Base-by-base conservation (phyloP, 2,888 invertebrate species). In the Aethes cnicana region DNA sequence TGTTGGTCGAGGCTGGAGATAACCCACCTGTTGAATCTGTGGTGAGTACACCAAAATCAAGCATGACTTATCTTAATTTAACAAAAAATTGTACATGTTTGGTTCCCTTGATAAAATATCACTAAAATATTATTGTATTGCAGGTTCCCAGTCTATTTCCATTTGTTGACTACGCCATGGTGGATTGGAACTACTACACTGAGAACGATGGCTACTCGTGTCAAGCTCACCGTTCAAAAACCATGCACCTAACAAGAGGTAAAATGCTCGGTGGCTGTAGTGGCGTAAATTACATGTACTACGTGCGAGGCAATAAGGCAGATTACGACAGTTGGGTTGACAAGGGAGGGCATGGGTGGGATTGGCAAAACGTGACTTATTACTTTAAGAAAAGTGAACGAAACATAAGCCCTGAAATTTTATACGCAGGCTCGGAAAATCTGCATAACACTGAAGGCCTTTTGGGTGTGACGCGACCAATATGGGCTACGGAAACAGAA, bases 1-100 rank as follows among this genome's bases (percentile, higher is more conserved):
- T 95, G 5, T 79, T 95, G 0, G 67, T 95, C 6, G 95, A 95
- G 80, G 95, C 94, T 0, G 95, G 95, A 0, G 74, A 62, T 1
- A 68, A 75, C 23, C 73, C 81, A 2, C 72, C 74, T 0, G 42
- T 57, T 2, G 54, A 67, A 2, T 42, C 69, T 33, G 56, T 73
- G 50, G 80, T 80, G 26, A 56, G 65, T 58, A 35, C 85, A 17
- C 25, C 9, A 26, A 11, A 11, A n/a, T n/a, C n/a, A n/a, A n/a
- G n/a, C n/a, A n/a, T n/a, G n/a, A n/a, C n/a, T n/a, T n/a, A n/a
- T n/a, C n/a, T n/a, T n/a, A n/a, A n/a, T n/a, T n/a, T n/a, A n/a
- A n/a, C n/a, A n/a, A n/a, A n/a, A n/a, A n/a, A n/a, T n/a, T n/a
- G n/a, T n/a, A n/a, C n/a, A n/a, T n/a, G n/a, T n/a, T n/a, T n/a